phyloP scores from a whole-genome alignment of 2,797 vertebrate species.

The Pipistrellus kuhlii region DNA sequence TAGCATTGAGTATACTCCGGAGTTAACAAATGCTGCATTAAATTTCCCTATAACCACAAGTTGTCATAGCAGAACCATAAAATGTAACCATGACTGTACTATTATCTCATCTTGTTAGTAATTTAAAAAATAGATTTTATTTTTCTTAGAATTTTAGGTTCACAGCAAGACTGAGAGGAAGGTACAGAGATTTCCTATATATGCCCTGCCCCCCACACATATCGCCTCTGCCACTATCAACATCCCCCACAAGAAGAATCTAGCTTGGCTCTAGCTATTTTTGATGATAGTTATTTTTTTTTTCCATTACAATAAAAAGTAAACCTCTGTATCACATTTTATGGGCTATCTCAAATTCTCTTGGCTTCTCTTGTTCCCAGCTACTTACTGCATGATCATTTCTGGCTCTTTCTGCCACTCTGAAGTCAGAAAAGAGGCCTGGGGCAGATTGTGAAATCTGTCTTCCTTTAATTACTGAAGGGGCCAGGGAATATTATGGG shows the following conservation, averaged over 20 bases:
- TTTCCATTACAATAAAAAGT: not conserved
- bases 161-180: not conserved
- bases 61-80: not conserved
- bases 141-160: constrained; percentile 7
- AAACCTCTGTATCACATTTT: not conserved
- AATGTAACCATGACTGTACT: not conserved
- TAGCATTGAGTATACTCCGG: not conserved
- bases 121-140: not conserved
- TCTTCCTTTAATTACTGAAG: not conserved
- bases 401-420: not conserved
- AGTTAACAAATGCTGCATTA: not conserved
- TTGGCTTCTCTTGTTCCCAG: not conserved
- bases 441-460: not conserved
- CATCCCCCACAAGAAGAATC: too few relatives aligned
- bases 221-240: too few relatives aligned
- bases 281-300: not conserved
- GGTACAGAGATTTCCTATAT: not conserved
- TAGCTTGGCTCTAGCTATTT: not conserved
- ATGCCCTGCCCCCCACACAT: too few relatives aligned
- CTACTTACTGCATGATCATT: not conserved
- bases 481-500: not conserved
- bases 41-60: not conserved
- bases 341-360: not conserved
- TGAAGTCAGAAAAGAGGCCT: not conserved
- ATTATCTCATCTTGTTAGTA: not conserved